phyloP scores from a whole-genome alignment of 2,113 vertebrate genomes.

The Tyto alba region DNA sequence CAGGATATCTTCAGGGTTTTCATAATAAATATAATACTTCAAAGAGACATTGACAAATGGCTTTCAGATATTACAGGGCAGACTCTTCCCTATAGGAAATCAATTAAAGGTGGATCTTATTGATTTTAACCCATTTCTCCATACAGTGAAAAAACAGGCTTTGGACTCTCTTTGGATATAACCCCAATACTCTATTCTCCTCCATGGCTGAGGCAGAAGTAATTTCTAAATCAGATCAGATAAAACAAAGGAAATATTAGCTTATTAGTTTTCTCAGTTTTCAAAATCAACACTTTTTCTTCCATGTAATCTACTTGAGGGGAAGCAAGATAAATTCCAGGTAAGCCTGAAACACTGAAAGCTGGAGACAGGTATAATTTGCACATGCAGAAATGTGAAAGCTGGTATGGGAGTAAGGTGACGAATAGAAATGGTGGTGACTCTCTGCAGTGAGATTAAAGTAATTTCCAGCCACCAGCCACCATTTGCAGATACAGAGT shows the following conservation, averaged over 20 bases:
- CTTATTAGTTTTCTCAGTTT: neutral
- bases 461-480: neutral
- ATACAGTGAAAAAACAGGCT: neutral
- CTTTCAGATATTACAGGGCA: conserved; percentile 33
- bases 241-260: conserved; percentile 43
- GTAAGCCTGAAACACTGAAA: neutral
- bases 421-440: neutral
- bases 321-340: neutral
- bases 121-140: conserved; percentile 40
- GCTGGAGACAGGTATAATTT: neutral
- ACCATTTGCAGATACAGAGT: neutral
- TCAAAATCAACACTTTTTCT: conserved; percentile 6
- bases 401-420: neutral
- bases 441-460: neutral
- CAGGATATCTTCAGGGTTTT: conserved; percentile 31
- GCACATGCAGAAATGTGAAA: neutral
- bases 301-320: neutral
- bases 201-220: neutral
- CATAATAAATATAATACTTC: conserved; percentile 50
- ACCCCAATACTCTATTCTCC: neutral
- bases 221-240: conserved; percentile 24
- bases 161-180: conserved; percentile 16
- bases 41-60: conserved; percentile 59
- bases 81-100: conserved; percentile 53
- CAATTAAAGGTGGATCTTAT: conserved; percentile 58